Conservation (phyloP, 2,888 invertebrate species). For the Antitype chi region DNA sequence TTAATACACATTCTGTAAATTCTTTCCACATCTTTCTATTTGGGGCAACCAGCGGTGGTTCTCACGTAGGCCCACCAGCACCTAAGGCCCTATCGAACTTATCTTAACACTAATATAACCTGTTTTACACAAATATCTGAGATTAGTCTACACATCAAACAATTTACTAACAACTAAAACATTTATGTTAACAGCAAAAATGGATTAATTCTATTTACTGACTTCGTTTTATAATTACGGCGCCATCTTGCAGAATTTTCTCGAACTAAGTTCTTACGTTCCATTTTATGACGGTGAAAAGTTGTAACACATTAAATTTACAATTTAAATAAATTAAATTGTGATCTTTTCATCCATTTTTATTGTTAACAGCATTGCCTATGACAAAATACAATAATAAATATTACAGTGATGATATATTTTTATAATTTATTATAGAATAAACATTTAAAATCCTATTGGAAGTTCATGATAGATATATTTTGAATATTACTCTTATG, state of each 20-base stretch:
- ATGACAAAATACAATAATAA: conserved; percentile 43
- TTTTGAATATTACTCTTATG: conserved; percentile 56
- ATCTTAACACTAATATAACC: conserved; percentile 18
- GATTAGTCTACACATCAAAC: conserved; percentile 60
- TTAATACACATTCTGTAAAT: not conserved
- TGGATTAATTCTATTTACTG: conserved; percentile 6
- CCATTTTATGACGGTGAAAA: not conserved
- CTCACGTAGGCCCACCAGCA: conserved; percentile 25
- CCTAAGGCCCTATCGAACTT: conserved; percentile 25
- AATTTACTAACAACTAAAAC: conserved; percentile 34
- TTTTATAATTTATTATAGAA: conserved; percentile 46
- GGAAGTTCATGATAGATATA: conserved; percentile 63
- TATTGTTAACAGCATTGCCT: conserved; percentile 38
- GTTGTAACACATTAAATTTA: not conserved
- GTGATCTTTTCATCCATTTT: not conserved
- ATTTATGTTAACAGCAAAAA: conserved; percentile 34
- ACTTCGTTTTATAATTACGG: not conserved
- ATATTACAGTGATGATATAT: conserved; percentile 60
- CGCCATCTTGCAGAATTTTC: conserved; percentile 25
- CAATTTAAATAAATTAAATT: not conserved
- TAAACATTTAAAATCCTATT: conserved; percentile 66
- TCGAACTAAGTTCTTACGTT: not conserved
- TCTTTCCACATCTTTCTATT: not conserved
- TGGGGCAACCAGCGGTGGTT: conserved; percentile 8
- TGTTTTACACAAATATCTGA: conserved; percentile 42